Evolutionary conservation across 2,113 vertebrate genomes (phyloP).

Genomic region (Glaucomys volans): DNA sequence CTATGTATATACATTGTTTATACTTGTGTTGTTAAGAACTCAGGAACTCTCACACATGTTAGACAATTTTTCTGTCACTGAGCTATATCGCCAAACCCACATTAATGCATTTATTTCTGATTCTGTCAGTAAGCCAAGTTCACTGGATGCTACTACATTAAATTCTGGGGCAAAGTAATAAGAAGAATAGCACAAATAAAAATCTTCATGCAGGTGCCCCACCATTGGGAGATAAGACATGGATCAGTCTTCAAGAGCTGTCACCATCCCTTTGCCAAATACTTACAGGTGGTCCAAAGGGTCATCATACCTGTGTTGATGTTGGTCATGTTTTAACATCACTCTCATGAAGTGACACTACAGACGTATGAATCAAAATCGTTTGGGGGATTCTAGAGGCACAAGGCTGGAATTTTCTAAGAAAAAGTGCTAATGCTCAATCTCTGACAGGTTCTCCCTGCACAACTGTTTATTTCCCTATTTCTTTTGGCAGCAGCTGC

Average conservation of each 20-base stretch:
- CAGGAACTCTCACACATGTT: neutral
- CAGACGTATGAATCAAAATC: neutral
- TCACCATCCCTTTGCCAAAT: neutral
- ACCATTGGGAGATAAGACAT: neutral
- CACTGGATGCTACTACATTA: neutral
- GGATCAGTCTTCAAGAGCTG: neutral
- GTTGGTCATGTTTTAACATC: neutral
- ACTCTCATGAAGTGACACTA: neutral
- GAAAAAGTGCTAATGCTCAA: neutral
- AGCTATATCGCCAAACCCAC: neutral
- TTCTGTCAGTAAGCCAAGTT: neutral
- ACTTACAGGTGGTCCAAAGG: neutral
- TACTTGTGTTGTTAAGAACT: neutral
- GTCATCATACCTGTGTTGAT: neutral
- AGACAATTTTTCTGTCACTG: neutral
- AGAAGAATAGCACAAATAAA: neutral
- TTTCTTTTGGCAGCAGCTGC: neutral
- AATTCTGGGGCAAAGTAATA: neutral
- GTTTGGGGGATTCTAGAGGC: neutral
- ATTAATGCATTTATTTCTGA: neutral
- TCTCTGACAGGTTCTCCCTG: neutral
- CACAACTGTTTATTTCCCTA: neutral
- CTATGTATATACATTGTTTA: too few relatives aligned
- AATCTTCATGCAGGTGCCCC: neutral
- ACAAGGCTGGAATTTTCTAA: neutral